Evolutionary conservation across 2,888 invertebrate genomes (phyloP).

Genomic region (Epicampocera succincta): DNA sequence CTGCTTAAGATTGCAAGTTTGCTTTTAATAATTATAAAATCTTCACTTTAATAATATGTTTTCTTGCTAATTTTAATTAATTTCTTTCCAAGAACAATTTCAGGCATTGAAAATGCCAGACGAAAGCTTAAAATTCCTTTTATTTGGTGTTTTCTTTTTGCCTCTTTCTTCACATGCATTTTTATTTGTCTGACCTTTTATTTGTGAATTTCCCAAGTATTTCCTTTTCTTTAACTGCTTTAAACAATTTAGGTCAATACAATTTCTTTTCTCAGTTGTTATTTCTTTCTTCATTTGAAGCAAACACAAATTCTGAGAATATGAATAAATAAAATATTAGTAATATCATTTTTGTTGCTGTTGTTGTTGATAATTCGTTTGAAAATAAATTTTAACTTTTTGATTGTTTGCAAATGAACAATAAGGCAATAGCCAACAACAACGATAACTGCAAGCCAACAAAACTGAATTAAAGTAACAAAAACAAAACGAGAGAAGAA

Average conservation of each 20-base stretch:
- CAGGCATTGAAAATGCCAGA: too few species aligned
- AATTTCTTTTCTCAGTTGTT: slow-evolving; percentile 16
- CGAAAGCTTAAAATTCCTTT: too few species aligned
- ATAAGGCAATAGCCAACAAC: slow-evolving; percentile 8
- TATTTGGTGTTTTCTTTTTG: too few species aligned
- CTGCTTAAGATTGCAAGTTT: too few species aligned
- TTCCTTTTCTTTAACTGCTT: neutral
- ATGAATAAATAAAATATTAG: slow-evolving; percentile 32
- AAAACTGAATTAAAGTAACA: slow-evolving; percentile 21
- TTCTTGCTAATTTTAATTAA: too few species aligned
- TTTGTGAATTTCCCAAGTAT: slow-evolving; percentile 18
- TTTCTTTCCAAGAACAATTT: too few species aligned
- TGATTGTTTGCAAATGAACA: slow-evolving; percentile 49
- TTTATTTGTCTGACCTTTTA: slow-evolving; percentile 10
- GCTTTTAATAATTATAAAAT: neutral
- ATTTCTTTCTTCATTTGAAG: slow-evolving; percentile 26
- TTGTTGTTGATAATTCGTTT: slow-evolving; percentile 23
- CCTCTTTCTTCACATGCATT: neutral
- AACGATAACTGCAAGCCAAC: neutral
- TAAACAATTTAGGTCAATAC: slow-evolving; percentile 31
- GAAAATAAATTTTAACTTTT: slow-evolving; percentile 53
- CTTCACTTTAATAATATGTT: neutral
- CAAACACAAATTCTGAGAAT: slow-evolving; percentile 51
- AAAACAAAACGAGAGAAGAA: slow-evolving; percentile 24
- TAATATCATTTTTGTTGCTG: neutral